Conservation (phyloP, 2,113 vertebrate genomes). For the Budorcas taxicolor region DNA sequence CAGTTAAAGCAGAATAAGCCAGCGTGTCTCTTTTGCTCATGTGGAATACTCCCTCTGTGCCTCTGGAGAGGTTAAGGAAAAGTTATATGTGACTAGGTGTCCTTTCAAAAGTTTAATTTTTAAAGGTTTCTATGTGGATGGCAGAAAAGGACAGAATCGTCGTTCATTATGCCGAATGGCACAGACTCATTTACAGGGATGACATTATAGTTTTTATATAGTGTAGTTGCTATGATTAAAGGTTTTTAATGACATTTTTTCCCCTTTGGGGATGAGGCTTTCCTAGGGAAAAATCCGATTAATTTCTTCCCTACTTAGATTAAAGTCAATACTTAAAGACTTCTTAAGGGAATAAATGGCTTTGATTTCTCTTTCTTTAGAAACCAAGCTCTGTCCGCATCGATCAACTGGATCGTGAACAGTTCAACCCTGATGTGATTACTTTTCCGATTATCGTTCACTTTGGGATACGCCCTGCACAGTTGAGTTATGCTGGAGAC, state of each 20-base stretch:
- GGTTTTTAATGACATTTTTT: slow-evolving; percentile 61
- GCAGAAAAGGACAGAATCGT: slow-evolving; percentile 60
- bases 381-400: slow-evolving; percentile 99
- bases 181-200: slow-evolving; percentile 50
- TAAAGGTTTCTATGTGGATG: slow-evolving; percentile 62
- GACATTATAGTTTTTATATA: slow-evolving; percentile 44
- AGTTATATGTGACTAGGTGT: slow-evolving; percentile 48
- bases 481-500: slow-evolving; percentile 99
- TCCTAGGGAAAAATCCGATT: slow-evolving; percentile 37
- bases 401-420: slow-evolving; percentile 97
- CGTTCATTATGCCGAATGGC: slow-evolving; percentile 56
- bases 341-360: slow-evolving; percentile 57
- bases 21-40: slow-evolving; percentile 16
- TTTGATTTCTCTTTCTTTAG: slow-evolving; percentile 78
- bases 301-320: slow-evolving; percentile 42
- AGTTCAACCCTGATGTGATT: slow-evolving; percentile 98
- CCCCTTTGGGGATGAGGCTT: slow-evolving; percentile 47
- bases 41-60: slow-evolving; percentile 42
- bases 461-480: slow-evolving; percentile 97
- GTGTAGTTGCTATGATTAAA: slow-evolving; percentile 55
- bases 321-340: slow-evolving; percentile 41
- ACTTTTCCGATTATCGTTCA: slow-evolving; percentile 99
- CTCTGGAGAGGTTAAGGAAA: slow-evolving; percentile 50
- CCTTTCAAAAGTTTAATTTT: slow-evolving; percentile 70
- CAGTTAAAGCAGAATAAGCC: slow-evolving; percentile 28